phyloP scores from a whole-genome alignment of 2,113 vertebrate genomes.

The Psittacula cyanocephala region DNA sequence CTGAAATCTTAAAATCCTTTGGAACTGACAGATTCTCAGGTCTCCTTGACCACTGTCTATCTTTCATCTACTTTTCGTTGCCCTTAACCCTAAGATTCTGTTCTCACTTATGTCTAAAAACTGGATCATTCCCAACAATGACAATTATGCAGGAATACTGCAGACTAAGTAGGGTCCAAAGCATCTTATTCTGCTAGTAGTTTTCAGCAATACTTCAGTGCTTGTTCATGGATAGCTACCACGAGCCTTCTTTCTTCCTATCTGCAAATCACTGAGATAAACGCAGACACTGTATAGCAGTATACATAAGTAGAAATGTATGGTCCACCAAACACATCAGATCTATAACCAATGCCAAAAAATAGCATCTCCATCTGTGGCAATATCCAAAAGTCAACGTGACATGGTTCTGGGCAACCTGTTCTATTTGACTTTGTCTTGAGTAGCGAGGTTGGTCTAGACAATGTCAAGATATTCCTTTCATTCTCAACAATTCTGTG shows the following conservation, averaged over 20 bases:
- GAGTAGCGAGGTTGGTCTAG: background rate
- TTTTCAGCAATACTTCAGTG: background rate
- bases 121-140: background rate
- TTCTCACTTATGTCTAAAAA: background rate
- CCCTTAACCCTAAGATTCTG: background rate
- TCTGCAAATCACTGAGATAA: background rate
- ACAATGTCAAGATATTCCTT: background rate
- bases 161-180: background rate
- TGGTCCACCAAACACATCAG: background rate
- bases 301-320: rapidly evolving
- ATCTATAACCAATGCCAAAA: background rate
- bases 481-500: background rate
- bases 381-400: background rate
- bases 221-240: background rate
- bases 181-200: background rate
- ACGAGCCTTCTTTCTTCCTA: background rate
- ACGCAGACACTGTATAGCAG: background rate
- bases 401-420: background rate
- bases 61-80: background rate
- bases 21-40: background rate
- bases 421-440: rapidly evolving
- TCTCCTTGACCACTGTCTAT: background rate
- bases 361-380: background rate
- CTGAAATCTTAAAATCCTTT: background rate
- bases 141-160: background rate